Base-by-base conservation (phyloP, 2,113 vertebrate genomes). In the Mustela lutreola region DNA sequence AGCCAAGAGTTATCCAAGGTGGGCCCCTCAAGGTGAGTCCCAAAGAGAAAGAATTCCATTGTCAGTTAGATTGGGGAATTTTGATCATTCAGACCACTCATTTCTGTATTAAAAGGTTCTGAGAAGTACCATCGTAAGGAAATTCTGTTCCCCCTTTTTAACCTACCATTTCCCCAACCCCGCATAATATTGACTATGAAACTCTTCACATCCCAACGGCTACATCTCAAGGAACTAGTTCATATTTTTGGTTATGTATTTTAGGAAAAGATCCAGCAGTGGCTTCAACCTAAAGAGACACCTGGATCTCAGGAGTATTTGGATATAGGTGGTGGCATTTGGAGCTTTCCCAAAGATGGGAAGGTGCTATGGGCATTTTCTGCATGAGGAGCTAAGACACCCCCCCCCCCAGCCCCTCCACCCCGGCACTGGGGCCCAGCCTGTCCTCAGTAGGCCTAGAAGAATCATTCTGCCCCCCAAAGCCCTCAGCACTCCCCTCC, bases 241-340 rank as follows among this genome's bases (percentile, higher is more conserved):
- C n/a, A 60, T 48, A 11, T n/a, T 65, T 78, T 82, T 88, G 81
- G 63, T 53, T 73, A 65, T 42, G 14, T 22, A 58, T 83, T 82
- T 94, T 62, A 88, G 78, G 73, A 96, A 89, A 83, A 75, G 58
- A 96, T 58, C 70, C 62, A 91, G 70, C 56, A 86, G 22, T 63
- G 70, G 2, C 89, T 95, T 83, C 75, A 73, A 58, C n/a, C 81
- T 60, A 85, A 89, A 56, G 81, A 75, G 63, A 24, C 2, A 45
- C 70, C 36, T 91, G 21, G 50, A 9, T 28, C 71, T 81, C 87
- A 53, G 56, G 31, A 22, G 89, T n/a, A 21, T 88, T 56, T 91
- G 76, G 73, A 79, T 31, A 42, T 22, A 85, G n/a, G 33, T 39
- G 76, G 60, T 62, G 53, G 71, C 11, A 16, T 79, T 91, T 56